phyloP scores from a whole-genome alignment of 2,888 invertebrate species.

The Strigamia crassipes region DNA sequence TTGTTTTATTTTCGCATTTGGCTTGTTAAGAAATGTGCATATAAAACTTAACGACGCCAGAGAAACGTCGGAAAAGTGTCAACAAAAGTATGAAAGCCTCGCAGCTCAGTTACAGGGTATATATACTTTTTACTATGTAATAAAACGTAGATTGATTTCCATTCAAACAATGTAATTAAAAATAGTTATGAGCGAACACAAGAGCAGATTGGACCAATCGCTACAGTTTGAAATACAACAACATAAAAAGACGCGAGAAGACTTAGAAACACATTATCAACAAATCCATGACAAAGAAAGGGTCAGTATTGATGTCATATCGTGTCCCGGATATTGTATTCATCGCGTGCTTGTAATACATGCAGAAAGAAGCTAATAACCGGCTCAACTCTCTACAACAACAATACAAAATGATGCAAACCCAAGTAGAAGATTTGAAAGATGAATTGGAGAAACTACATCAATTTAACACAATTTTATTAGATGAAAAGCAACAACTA shows the following conservation, averaged over 20 bases:
- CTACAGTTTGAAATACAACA: slow-evolving; percentile 41
- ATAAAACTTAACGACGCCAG: slow-evolving; percentile 27
- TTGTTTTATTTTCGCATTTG: background rate
- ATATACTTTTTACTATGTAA: background rate
- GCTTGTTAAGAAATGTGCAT: slow-evolving; percentile 26
- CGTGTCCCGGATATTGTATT: no score
- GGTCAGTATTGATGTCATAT: background rate
- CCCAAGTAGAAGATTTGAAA: slow-evolving; percentile 14
- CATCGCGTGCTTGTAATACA: background rate
- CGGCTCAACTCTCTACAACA: slow-evolving; percentile 65
- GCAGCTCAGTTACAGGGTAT: slow-evolving; percentile 47
- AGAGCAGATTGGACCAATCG: slow-evolving; percentile 44
- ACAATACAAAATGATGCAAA: slow-evolving; percentile 63
- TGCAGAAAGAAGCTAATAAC: slow-evolving; percentile 61
- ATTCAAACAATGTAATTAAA: background rate
- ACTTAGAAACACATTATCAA: background rate
- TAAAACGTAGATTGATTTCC: background rate
- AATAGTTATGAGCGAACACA: slow-evolving; percentile 47
- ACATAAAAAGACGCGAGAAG: slow-evolving; percentile 47
- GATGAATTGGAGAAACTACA: slow-evolving; percentile 20
- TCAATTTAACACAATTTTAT: background rate
- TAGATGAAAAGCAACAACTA: slow-evolving; percentile 33
- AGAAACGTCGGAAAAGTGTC: slow-evolving; percentile 27
- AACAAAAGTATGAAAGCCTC: slow-evolving; percentile 47
- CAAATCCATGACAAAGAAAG: slow-evolving; percentile 12